Evolutionary conservation across 1,140 invertebrate species (phyloP), one percentile per base, ranked within the genome.

Genomic region (Helicoverpa armigera): DNA sequence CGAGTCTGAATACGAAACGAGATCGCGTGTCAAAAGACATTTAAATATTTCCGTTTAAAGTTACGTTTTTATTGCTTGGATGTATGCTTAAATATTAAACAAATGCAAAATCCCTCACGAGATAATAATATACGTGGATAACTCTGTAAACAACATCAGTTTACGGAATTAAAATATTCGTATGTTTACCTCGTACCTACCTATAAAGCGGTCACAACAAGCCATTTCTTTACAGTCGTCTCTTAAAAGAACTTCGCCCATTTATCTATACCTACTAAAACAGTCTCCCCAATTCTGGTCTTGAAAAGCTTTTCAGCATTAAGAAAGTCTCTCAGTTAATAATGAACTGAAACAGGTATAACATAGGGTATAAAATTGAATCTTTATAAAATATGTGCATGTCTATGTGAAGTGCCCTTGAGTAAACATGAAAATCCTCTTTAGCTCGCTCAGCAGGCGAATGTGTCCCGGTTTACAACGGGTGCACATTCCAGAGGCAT

Each of bases 21-120:
- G 77, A 43, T 90, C 80, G 89, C 86, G 85, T 89, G 89, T 73
- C 80, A 80, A 84, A 85, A 80, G 78, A 81, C 79, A 78, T 88
- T 88, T 89, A 86, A 87, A 86, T 83, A 78, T 83, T 87, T 85
- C 83, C 86, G 72, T 86, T 88, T 85, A 85, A 87, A 85, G 29
- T 88, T 80, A 79, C 82, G 54, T 73, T 84, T 87, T 86, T 87
- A 85, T 85, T 67, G 63, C 75, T 63, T 54, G 60, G 65, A 31
- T 70, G 76, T 83, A 78, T 85, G 80, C 74, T 60, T 81, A 58
- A 79, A 60, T 67, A 54, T 82, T 80, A 80, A 65, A 54, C 48
- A 82, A 78, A 80, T 75, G 63, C 65, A 79, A 73, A 85, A 82
- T 77, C 16, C 23, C 51, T 79, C 35, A 70, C 51, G 61, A 56